Percentiles rank a stretch among this genome's conserved stretches.
Evolutionary conservation across 1,140 invertebrate genomes (phyloP).

Genomic region (Yoshiicerus persimilis): DNA sequence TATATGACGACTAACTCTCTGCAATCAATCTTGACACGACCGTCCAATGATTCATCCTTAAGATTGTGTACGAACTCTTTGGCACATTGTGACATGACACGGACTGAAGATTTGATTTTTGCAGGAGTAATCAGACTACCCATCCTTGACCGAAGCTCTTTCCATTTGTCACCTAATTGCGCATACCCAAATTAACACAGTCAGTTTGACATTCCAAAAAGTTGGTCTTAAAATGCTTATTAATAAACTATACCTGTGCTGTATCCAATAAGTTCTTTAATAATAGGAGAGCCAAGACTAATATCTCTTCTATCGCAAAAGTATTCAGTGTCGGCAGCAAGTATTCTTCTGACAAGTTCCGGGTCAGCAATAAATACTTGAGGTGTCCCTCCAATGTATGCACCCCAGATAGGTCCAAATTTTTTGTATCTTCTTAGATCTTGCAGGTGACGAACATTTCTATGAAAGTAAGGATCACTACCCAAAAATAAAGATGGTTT

Average conservation of each 20-base stretch:
- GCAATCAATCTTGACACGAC: constrained; percentile 26
- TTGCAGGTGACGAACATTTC: constrained; percentile 35
- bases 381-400: constrained; percentile 4
- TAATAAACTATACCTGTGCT: background rate
- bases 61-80: constrained; percentile 1
- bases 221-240: too few relatives aligned
- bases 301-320: constrained; percentile 2
- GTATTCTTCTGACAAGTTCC: constrained; percentile 52
- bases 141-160: background rate
- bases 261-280: constrained; percentile 27
- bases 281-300: constrained; percentile 22
- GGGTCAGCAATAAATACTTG: constrained; percentile 50
- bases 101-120: background rate
- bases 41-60: constrained; percentile 1
- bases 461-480: constrained; percentile 37
- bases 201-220: too few relatives aligned
- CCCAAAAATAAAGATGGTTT: constrained; percentile 36
- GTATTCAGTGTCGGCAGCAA: constrained; percentile 18
- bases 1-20: background rate
- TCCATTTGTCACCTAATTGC: background rate
- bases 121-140: background rate
- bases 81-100: background rate
- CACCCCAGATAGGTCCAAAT: constrained; percentile 31
- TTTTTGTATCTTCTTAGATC: constrained; percentile 40
- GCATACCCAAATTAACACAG: too few relatives aligned